phyloP scores from a whole-genome alignment of 2,888 invertebrate genomes.

The Pollenia amentaria region DNA sequence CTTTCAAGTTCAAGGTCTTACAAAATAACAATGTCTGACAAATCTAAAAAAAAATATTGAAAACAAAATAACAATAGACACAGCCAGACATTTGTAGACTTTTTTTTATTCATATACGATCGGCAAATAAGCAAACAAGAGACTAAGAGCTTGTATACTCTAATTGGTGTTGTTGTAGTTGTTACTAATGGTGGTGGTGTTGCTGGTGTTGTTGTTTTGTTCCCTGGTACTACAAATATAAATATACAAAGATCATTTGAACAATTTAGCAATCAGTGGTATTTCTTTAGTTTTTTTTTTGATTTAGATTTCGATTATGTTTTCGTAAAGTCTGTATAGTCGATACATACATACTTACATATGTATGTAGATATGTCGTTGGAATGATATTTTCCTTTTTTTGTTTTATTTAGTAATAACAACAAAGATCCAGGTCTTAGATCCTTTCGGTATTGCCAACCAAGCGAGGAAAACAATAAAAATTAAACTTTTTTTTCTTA shows the following conservation, averaged over 20 bases:
- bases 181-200: not conserved
- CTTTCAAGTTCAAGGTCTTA: constrained; percentile 83
- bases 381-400: constrained; percentile 15
- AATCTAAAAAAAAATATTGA: constrained; percentile 54
- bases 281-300: not conserved
- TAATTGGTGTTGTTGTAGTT: not conserved
- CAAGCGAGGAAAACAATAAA: not conserved
- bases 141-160: constrained; percentile 49
- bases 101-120: constrained; percentile 50
- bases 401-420: not conserved
- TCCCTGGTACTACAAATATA: constrained; percentile 37
- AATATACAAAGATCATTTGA: constrained; percentile 39
- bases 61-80: constrained; percentile 69
- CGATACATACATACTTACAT: too few species aligned
- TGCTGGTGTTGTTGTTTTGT: constrained; percentile 12
- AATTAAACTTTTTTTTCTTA: not conserved
- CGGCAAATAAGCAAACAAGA: constrained; percentile 53
- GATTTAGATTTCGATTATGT: constrained; percentile 5
- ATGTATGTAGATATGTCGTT: constrained; percentile 6
- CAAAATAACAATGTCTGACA: constrained; percentile 76
- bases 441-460: not conserved
- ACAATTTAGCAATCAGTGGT: constrained; percentile 49
- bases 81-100: constrained; percentile 69
- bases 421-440: constrained; percentile 9
- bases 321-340: constrained; percentile 36